Evolutionary conservation across 92 coral and sea anemone genomes (phyloP).

Genomic region (Blastomussa wellsi): DNA sequence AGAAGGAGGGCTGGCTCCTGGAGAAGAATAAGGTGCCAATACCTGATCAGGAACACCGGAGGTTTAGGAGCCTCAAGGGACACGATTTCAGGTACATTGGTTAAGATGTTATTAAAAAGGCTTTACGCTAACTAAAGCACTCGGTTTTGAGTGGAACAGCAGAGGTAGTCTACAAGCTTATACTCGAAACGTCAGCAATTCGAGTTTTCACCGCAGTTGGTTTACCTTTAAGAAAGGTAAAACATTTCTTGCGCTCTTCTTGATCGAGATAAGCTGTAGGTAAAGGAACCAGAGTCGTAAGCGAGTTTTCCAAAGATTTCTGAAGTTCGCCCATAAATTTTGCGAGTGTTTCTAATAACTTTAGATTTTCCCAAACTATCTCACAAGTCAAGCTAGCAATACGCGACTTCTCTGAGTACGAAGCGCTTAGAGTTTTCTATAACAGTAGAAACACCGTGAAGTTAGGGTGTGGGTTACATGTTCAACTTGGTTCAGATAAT

Average conservation of each 20-base stretch:
- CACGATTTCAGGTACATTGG: constrained; percentile 85
- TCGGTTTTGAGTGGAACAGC: too few species aligned
- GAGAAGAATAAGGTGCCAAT: constrained; percentile 89
- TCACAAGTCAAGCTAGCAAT: too few species aligned
- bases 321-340: background rate
- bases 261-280: too few species aligned
- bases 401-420: too few species aligned
- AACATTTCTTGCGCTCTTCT: too few species aligned
- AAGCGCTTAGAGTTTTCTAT: too few species aligned
- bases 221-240: too few species aligned
- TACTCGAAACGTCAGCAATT: background rate
- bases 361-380: too few species aligned
- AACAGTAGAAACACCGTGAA: too few species aligned
- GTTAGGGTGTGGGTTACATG: too few species aligned
- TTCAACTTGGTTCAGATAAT: too few species aligned
- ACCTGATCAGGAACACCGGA: constrained; percentile 61
- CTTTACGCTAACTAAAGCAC: background rate
- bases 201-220: background rate
- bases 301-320: background rate
- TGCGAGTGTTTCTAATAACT: background rate
- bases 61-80: constrained; percentile 64
- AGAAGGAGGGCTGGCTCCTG: constrained; percentile 81
- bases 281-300: background rate
- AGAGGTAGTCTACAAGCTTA: too few species aligned
- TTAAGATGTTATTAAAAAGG: background rate